phyloP scores from a whole-genome alignment of 1,140 invertebrate genomes.

The Brachionus paranguensis region DNA sequence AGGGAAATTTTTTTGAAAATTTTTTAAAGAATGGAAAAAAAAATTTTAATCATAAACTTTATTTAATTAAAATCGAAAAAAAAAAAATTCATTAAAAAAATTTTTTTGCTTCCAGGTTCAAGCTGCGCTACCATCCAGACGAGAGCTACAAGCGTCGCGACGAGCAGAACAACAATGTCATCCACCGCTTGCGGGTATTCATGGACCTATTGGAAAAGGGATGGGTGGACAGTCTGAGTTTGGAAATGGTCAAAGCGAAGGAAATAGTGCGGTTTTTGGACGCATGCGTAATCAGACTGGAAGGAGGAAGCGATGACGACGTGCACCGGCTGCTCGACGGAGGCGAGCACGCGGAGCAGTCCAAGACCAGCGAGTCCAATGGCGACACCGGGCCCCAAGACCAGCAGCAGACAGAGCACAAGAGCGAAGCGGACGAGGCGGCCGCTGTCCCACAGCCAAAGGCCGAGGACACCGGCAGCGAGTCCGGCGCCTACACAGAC shows the following conservation, averaged over 20 bases:
- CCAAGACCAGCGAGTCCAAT: background rate
- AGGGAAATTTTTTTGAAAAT: too few relatives aligned
- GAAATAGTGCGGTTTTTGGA: slow-evolving; percentile 80
- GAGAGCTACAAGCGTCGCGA: slow-evolving; percentile 69
- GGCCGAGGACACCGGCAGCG: background rate
- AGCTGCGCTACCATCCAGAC: slow-evolving; percentile 41
- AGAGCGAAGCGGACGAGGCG: background rate
- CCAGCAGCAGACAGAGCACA: background rate
- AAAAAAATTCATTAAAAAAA: background rate
- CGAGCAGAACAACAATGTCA: slow-evolving; percentile 73
- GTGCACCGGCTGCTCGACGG: slow-evolving; percentile 59
- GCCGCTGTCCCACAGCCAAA: background rate
- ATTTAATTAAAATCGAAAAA: background rate
- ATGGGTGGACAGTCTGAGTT: slow-evolving; percentile 68
- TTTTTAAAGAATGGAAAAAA: too few relatives aligned
- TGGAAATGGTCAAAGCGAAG: slow-evolving; percentile 82
- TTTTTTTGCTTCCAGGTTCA: background rate
- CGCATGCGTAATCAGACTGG: slow-evolving; percentile 83
- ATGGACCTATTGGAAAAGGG: slow-evolving; percentile 71
- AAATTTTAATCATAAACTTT: background rate
- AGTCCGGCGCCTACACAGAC: background rate
- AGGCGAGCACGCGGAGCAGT: background rate
- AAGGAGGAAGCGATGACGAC: slow-evolving; percentile 92
- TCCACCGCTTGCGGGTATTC: slow-evolving; percentile 83
- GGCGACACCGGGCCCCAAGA: background rate